Evolutionary conservation across 2,797 vertebrate species (phyloP).

Genomic region (Pangasius sanitwongsei): DNA sequence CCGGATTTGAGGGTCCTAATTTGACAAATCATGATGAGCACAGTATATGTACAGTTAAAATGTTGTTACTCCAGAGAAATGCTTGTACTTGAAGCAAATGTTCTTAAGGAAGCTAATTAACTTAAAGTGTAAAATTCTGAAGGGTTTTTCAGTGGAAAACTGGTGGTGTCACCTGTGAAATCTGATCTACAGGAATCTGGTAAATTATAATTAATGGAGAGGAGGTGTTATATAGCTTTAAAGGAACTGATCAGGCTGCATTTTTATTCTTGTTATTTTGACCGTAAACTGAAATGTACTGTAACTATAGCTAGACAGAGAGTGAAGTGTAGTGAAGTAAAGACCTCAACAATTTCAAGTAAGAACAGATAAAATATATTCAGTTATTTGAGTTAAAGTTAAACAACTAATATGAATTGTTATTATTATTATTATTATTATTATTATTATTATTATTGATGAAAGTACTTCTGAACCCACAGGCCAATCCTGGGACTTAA

Average conservation of each 20-base stretch:
- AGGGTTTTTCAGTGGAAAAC: neutral
- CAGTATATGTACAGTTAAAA: neutral
- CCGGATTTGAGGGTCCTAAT: conserved; percentile 35
- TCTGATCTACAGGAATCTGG: neutral
- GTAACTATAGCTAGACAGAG: neutral
- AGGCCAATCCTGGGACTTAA: neutral
- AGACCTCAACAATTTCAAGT: neutral
- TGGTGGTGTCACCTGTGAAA: conserved; percentile 6
- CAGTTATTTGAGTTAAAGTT: neutral
- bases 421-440: conserved; percentile 3
- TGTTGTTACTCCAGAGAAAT: neutral
- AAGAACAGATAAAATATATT: neutral
- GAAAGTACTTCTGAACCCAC: neutral
- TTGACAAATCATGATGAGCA: conserved; percentile 19
- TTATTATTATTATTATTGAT: neutral
- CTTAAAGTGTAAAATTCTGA: neutral
- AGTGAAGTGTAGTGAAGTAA: neutral
- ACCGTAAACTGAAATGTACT: neutral
- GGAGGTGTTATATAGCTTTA: conserved; percentile 15
- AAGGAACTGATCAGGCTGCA: neutral
- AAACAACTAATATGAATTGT: neutral
- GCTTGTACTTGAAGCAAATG: neutral
- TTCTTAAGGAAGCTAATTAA: neutral
- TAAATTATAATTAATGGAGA: neutral
- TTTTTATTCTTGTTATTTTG: conserved; percentile 7